Evolutionary conservation across 2,888 invertebrate genomes (phyloP).

Genomic region (Agrochola lota): DNA sequence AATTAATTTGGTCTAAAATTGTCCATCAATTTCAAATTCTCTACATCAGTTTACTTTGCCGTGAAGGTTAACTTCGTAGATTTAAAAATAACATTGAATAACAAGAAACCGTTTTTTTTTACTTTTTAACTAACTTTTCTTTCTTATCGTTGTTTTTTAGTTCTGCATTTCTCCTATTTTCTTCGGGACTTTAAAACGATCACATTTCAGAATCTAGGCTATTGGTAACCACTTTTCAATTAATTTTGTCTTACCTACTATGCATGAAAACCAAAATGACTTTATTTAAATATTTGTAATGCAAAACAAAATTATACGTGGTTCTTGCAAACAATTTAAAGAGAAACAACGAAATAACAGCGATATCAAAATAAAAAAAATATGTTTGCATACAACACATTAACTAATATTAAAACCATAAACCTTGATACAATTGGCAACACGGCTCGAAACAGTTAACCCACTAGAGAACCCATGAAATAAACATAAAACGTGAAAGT

Average conservation of each 20-base stretch:
- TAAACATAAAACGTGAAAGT: constrained; percentile 46
- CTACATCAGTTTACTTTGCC: constrained; percentile 5
- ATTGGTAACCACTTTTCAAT: not conserved
- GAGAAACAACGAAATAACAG: not conserved
- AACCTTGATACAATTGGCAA: constrained; percentile 48
- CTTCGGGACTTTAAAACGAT: not conserved
- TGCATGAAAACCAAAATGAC: not conserved
- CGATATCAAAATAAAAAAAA: not conserved
- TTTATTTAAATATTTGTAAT: no score
- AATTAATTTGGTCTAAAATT: constrained; percentile 26
- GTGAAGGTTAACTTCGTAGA: constrained; percentile 43
- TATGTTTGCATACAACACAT: constrained; percentile 18
- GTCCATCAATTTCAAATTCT: constrained; percentile 39
- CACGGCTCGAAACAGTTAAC: constrained; percentile 25
- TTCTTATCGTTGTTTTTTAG: not conserved
- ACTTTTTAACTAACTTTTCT: not conserved
- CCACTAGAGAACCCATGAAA: constrained; percentile 29
- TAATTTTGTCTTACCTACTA: not conserved
- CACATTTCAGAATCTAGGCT: not conserved
- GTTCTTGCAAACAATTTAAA: not conserved
- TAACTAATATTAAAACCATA: constrained; percentile 23
- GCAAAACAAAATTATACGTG: not conserved
- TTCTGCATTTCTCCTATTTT: not conserved
- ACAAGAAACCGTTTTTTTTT: not conserved
- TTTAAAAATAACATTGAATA: constrained; percentile 23